Percentiles rank a stretch among this genome's conserved stretches.
Evolutionary conservation across 2,888 invertebrate species (phyloP).

Genomic region (Magallana nippona): DNA sequence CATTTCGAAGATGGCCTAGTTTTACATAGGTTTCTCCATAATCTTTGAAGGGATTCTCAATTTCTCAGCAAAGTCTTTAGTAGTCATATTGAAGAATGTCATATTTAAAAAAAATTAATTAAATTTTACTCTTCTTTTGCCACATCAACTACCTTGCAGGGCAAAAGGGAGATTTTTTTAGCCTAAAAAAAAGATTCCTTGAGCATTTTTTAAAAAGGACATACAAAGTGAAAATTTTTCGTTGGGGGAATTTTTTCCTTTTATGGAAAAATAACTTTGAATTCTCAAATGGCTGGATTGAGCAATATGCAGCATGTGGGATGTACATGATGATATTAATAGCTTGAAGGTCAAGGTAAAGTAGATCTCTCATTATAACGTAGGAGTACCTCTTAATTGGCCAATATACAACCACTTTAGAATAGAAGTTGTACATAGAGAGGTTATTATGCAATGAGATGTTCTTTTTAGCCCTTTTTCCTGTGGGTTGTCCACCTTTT

Average conservation of each 20-base stretch:
- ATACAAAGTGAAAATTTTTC: too few relatives aligned
- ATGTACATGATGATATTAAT: neutral
- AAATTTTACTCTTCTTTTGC: too few relatives aligned
- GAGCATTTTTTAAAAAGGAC: too few relatives aligned
- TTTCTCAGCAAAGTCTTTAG: neutral
- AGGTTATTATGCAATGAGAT: slow-evolving; percentile 18
- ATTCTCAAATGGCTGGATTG: too few relatives aligned
- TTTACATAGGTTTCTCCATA: slow-evolving; percentile 1
- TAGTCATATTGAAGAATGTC: neutral
- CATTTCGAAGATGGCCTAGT: neutral
- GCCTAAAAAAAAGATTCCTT: too few relatives aligned
- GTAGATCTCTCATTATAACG: slow-evolving; percentile 20
- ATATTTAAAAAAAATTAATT: too few relatives aligned
- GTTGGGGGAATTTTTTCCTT: too few relatives aligned
- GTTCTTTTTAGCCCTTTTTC: slow-evolving; percentile 6
- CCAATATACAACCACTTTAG: slow-evolving; percentile 18
- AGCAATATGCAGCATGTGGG: neutral
- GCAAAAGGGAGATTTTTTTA: too few relatives aligned
- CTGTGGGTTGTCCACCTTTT: slow-evolving; percentile 13
- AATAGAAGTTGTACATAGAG: slow-evolving; percentile 5
- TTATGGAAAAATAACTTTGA: too few relatives aligned
- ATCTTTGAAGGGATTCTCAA: neutral
- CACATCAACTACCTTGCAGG: too few relatives aligned
- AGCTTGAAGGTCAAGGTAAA: slow-evolving; percentile 14
- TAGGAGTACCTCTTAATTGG: slow-evolving; percentile 6